These are phyloP conservation scores for Neolamprologus ventralis DNA, from an alignment of 2,113 vertebrate genomes.

Conservation along the genomic window DNA sequence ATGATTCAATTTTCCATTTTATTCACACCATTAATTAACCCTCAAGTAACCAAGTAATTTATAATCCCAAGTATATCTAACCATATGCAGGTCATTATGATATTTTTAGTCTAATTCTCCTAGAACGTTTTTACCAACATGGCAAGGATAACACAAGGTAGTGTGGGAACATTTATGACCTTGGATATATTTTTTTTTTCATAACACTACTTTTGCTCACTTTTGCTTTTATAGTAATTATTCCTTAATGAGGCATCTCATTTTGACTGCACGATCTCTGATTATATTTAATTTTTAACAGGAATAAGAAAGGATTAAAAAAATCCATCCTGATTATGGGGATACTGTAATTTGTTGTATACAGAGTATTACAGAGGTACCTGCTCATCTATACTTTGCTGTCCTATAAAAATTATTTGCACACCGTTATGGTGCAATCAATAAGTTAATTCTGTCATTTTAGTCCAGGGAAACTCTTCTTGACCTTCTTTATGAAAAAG, in stretches of 20 bases:
- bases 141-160: background rate
- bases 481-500: background rate
- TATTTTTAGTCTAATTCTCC: background rate
- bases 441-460: background rate
- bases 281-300: background rate
- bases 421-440: background rate
- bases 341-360: background rate
- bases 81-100: too few relatives aligned
- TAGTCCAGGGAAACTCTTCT: background rate
- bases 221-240: background rate
- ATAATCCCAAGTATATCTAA: background rate
- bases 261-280: background rate
- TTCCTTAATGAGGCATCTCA: background rate
- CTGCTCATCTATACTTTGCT: background rate
- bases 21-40: background rate
- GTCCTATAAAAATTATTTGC: background rate
- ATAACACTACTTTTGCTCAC: background rate
- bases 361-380: background rate
- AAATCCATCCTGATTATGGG: background rate
- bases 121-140: background rate
- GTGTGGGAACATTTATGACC: background rate
- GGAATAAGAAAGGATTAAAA: accelerated
- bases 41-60: background rate
- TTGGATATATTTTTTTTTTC: accelerated
- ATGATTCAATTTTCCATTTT: background rate